Base-by-base conservation (phyloP, 2,888 invertebrate genomes). In the Tyria jacobaeae region DNA sequence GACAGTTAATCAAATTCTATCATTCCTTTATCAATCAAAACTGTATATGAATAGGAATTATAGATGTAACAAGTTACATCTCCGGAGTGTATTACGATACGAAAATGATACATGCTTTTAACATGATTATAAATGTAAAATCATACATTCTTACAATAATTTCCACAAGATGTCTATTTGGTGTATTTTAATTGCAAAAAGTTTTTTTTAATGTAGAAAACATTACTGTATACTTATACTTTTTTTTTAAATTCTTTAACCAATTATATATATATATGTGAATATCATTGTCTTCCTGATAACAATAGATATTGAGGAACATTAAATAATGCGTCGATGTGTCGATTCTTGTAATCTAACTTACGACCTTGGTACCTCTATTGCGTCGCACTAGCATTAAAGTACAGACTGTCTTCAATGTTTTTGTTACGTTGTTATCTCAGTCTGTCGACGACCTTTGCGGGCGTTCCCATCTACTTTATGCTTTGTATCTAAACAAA, bases 361-460 rank as follows among this genome's bases (percentile, higher is more conserved):
- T 54, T 51, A 54, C 57, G 68, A 72, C 75, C 75, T 78, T 76
- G 75, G 58, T 17, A 53, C 65, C 62, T 74, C 69, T 67, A 76
- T 73, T 78, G 76, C 76, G 76, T 72, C 75, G 65, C 55, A 54
- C 51, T 59, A 60, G 64, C 55, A 64, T 57, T 62, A 60, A 70
- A 68, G 70, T 70, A 72, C 73, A 68, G 60, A 62, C 60, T 24
- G 64, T 44, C 65, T 60, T 65, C 73, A 66, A 68, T 68, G 69
- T 78, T 71, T 57, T 73, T 71, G 64, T 73, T 69, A 65, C 64
- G 60, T 68, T 73, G 71, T 71, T 76, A 76, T 76, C 78, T 67
- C 57, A 64, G 78, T 37, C 71, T 71, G 71, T 66, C 68, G 71
- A 61, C 66, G 76, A 73, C 78, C 78, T 69, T 57, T 60, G 68